These are phyloP conservation scores for Scaptomyza polygonia DNA, from an alignment of 2,888 invertebrate genomes.

Conservation along the genomic window DNA sequence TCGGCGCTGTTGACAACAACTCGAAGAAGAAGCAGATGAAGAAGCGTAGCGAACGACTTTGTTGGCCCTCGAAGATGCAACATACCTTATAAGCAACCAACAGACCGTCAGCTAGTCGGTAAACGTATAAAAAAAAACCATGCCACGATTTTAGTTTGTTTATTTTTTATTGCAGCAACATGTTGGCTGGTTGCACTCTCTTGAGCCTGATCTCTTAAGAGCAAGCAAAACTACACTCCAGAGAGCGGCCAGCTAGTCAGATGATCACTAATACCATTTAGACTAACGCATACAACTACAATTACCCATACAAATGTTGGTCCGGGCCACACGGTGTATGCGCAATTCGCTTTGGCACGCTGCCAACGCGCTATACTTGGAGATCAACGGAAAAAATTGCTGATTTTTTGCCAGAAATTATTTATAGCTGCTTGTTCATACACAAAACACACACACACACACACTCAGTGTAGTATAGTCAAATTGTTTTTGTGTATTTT, in stretches of 20 bases:
- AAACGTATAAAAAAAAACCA: conserved; percentile 16
- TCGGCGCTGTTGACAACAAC: conserved; percentile 25
- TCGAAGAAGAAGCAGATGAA: not conserved
- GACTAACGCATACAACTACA: conserved; percentile 28
- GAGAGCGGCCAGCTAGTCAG: conserved; percentile 32
- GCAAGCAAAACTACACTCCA: conserved; percentile 39
- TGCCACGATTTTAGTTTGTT: conserved; percentile 26
- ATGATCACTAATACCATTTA: conserved; percentile 21
- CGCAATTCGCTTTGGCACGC: conserved; percentile 86
- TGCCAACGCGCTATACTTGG: conserved; percentile 95
- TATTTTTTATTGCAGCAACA: conserved; percentile 38
- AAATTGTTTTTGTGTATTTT: conserved; percentile 30
- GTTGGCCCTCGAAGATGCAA: conserved; percentile 26
- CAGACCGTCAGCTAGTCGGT: not conserved
- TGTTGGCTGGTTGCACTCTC: conserved; percentile 12
- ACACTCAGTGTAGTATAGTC: conserved; percentile 16
- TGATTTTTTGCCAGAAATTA: conserved; percentile 84
- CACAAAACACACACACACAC: conserved; percentile 46
- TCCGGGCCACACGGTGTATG: conserved; percentile 83
- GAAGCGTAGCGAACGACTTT: not conserved
- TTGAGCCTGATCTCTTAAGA: conserved; percentile 41
- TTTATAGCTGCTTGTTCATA: conserved; percentile 82
- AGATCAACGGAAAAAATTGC: conserved; percentile 86
- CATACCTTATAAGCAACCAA: conserved; percentile 25
- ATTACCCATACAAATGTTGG: conserved; percentile 55